Evolutionary conservation across 2,113 vertebrate genomes (phyloP).

Genomic region (Sula dactylatra): DNA sequence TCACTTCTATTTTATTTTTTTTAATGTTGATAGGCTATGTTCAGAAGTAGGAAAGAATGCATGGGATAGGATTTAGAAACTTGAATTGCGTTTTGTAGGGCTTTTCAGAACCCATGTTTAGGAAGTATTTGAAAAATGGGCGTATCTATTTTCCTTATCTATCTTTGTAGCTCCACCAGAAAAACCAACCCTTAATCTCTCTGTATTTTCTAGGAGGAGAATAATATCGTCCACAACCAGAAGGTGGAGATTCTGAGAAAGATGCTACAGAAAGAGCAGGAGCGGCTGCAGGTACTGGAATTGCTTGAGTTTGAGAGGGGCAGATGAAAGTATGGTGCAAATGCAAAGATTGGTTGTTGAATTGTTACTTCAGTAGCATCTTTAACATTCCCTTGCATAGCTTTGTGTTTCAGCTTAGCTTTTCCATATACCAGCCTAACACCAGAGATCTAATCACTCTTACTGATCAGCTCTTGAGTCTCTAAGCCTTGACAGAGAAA

Average conservation of each 20-base stretch:
- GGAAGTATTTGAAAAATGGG: background rate
- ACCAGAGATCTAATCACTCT: background rate
- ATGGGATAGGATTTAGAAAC: background rate
- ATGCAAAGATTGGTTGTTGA: background rate
- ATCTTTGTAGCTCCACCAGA: background rate
- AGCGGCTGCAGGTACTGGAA: slow-evolving; percentile 83
- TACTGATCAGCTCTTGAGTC: background rate
- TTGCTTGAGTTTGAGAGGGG: background rate
- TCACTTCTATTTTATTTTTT: background rate
- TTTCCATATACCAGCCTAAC: background rate
- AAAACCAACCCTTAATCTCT: background rate
- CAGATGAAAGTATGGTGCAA: no score
- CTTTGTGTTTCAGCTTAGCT: background rate
- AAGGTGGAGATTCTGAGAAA: slow-evolving; percentile 86
- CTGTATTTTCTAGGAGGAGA: slow-evolving; percentile 79
- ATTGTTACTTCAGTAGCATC: background rate
- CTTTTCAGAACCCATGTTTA: background rate
- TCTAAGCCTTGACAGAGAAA: background rate
- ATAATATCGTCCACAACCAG: slow-evolving; percentile 84
- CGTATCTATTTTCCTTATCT: background rate
- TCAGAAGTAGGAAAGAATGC: background rate
- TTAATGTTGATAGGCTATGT: background rate
- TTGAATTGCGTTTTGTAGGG: background rate
- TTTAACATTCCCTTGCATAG: background rate
- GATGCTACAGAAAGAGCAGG: slow-evolving; percentile 86